Base-by-base conservation (phyloP, 35 echinoderm and acorn worm genomes). In the Ophiothrix spiculata region DNA sequence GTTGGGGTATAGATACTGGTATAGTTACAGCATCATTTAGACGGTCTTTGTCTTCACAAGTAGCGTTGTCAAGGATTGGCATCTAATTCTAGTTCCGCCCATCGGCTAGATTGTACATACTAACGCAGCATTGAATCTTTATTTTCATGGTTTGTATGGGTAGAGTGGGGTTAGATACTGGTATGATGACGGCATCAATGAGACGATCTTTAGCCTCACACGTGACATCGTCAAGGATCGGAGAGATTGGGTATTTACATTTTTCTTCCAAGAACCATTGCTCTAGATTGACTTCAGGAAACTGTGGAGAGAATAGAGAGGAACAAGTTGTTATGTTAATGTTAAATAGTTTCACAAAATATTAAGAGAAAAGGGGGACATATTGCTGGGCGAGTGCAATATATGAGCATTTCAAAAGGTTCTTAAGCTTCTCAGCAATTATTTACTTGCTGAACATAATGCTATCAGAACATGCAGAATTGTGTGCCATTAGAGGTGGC, bases 261-360 rank as follows among this genome's bases (percentile, higher is more conserved):
- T 85, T 77, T 34, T 91, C 89, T 36, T 91, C 75, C 42, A 85
- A 39, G 49, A 91, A 91, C 89, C 89, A 91, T 36, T 91, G 89
- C 35, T 85, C 39, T 10, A 38, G 74, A 41, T 83, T 75, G 39
- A 85, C 83, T 54, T 85, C 89, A 13, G 89, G 89, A 39, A 85
- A 84, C 88, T 91, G 75, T 0, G 31, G 0, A 63, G 12, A 39
- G 37, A 39, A 78, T 11, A 38, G 3, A 78, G 36, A 78, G 31
- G 36, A 36, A 38, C 13, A 78, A 6, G 19, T 49, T 49, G 19
- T 49, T 49, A 10, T 49, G 19, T 49, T 49, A 49, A 10, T 49
- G 42, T 19, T 49, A 6, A 49, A 49, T 49, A 19, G 6, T 49
- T 6, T 49, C n/a, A n/a, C n/a, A n/a, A n/a, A n/a, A n/a, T n/a